Evolutionary conservation across 2,113 vertebrate genomes (phyloP).

Genomic region (Noturus placidus): DNA sequence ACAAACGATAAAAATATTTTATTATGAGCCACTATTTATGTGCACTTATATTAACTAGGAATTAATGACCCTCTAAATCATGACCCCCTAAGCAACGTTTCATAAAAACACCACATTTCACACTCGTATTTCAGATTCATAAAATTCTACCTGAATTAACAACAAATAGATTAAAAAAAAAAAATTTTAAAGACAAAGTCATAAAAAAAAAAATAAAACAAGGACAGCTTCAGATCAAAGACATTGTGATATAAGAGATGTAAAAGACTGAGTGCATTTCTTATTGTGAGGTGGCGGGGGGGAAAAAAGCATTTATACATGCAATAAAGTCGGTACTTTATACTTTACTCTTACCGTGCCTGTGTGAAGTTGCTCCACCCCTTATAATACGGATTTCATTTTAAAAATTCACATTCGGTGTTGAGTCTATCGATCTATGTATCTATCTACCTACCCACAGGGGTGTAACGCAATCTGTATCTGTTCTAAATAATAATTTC

Average conservation of each 20-base stretch:
- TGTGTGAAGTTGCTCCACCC: not conserved
- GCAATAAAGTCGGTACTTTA: not conserved
- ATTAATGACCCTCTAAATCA: not conserved
- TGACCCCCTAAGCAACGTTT: not conserved
- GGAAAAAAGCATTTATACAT: not conserved
- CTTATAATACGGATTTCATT: not conserved
- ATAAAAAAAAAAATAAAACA: slow-evolving; percentile 8
- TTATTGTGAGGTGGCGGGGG: not conserved
- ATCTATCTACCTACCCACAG: not conserved
- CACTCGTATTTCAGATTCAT: not conserved
- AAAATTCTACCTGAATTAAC: not conserved
- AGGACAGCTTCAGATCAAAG: not conserved
- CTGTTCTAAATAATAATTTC: not conserved
- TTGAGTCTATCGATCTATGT: not conserved
- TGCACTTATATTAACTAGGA: not conserved
- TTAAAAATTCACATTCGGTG: not conserved
- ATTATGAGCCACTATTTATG: not conserved
- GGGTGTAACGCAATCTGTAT: not conserved
- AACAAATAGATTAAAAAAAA: not conserved
- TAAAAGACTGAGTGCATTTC: slow-evolving; percentile 5
- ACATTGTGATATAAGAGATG: not conserved
- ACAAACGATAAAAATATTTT: not conserved
- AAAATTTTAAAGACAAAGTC: too few relatives aligned
- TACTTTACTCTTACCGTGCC: not conserved
- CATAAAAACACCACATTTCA: slow-evolving; percentile 18